phyloP scores from a whole-genome alignment of 2,797 vertebrate genomes.

The Linurgus olivaceus region DNA sequence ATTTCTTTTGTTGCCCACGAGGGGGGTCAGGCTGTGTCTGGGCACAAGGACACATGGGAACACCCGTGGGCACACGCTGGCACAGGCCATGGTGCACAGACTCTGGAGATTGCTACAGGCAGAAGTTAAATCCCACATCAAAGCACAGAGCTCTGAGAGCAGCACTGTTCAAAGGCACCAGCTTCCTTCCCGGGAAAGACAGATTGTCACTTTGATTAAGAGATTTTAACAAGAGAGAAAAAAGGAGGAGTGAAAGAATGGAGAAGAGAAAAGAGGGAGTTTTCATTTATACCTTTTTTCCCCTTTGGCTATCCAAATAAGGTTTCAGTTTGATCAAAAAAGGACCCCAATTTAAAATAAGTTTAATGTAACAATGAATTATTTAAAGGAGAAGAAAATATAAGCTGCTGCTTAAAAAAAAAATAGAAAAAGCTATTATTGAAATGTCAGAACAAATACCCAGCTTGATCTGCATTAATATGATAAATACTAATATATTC shows the following conservation, averaged over 20 bases:
- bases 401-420: conserved; percentile 34
- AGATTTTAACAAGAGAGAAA: conserved; percentile 48
- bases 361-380: conserved; percentile 61
- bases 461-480: conserved; percentile 57
- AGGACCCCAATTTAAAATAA: conserved; percentile 33
- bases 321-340: conserved; percentile 24
- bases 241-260: background rate
- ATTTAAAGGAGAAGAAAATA: conserved; percentile 47
- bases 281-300: conserved; percentile 10
- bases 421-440: conserved; percentile 45
- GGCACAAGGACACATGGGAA: background rate
- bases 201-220: conserved; percentile 77
- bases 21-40: background rate
- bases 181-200: conserved; percentile 64
- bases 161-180: conserved; percentile 54
- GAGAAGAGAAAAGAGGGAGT: background rate
- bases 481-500: conserved; percentile 64
- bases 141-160: conserved; percentile 62
- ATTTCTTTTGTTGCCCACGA: background rate
- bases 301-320: conserved; percentile 47
- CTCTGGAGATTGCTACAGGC: conserved; percentile 52
- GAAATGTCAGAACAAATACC: conserved; percentile 65
- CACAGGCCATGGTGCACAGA: background rate
- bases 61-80: background rate
- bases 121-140: conserved; percentile 70